These are phyloP conservation scores for Dryas iulia DNA, from an alignment of 1,140 invertebrate genomes.

Conservation along the genomic window DNA sequence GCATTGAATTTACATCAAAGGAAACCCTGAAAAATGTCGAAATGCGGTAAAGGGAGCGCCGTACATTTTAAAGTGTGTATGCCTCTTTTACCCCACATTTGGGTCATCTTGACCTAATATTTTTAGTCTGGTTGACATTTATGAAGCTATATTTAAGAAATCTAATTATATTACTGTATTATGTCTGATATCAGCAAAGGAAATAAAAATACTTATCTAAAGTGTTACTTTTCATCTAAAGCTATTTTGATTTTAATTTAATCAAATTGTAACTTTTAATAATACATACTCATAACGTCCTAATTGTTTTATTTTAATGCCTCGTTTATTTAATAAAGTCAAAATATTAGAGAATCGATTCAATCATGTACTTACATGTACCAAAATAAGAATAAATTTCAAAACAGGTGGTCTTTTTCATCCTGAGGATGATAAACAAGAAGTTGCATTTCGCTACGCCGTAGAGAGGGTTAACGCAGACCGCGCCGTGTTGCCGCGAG, in stretches of 20 bases:
- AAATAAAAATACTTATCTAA: too few species aligned
- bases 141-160: neutral
- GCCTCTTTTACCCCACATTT: conserved; percentile 4
- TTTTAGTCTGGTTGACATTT: neutral
- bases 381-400: neutral
- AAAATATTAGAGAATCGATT: too few species aligned
- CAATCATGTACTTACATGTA: too few species aligned
- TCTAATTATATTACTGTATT: neutral
- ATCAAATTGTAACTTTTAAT: too few species aligned
- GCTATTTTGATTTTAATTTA: too few species aligned
- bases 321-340: too few species aligned
- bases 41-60: conserved; percentile 8
- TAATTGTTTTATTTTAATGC: too few species aligned
- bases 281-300: too few species aligned
- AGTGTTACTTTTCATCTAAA: too few species aligned
- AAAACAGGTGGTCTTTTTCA: conserved; percentile 93
- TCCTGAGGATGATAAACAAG: conserved; percentile 90
- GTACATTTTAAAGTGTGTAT: conserved; percentile 8
- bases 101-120: conserved; percentile 13
- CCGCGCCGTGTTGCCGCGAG: conserved; percentile 89
- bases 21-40: conserved; percentile 4
- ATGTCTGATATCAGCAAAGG: neutral
- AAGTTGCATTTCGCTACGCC: conserved; percentile 93
- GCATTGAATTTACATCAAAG: conserved; percentile 18
- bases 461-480: conserved; percentile 94